phyloP scores from a whole-genome alignment of 2,113 vertebrate species.

The Tetraodon nigroviridis region DNA sequence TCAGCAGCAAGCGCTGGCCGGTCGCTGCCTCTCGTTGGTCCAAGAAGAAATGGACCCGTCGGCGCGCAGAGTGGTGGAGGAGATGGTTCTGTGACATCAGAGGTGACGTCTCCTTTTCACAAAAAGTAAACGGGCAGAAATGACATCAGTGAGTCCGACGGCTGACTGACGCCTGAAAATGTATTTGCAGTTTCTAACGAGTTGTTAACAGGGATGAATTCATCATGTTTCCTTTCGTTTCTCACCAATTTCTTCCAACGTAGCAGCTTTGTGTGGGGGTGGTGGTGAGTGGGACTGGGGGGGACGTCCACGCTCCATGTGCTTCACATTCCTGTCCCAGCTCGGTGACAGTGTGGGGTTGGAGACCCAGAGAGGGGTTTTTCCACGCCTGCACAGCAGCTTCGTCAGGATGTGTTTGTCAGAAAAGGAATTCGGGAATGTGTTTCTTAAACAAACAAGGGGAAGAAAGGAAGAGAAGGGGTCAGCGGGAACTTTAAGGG shows the following conservation, averaged over 20 bases:
- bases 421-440: conserved; percentile 67
- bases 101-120: conserved; percentile 63
- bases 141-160: not conserved
- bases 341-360: conserved; percentile 21
- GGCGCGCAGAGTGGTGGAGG: conserved; percentile 82
- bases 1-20: conserved; percentile 85
- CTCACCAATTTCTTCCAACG: conserved; percentile 35
- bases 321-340: conserved; percentile 61
- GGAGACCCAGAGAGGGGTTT: conserved; percentile 48
- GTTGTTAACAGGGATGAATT: too few species aligned
- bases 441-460: conserved; percentile 68
- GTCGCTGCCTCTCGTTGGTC: conserved; percentile 78
- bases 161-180: not conserved
- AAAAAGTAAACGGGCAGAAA: not conserved
- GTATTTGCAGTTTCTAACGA: not conserved
- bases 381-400: conserved; percentile 60
- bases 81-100: conserved; percentile 84
- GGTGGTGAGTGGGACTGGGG: conserved; percentile 33
- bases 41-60: conserved; percentile 84
- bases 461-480: conserved; percentile 24
- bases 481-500: conserved; percentile 50
- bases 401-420: conserved; percentile 68
- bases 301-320: conserved; percentile 40
- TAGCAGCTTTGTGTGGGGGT: conserved; percentile 41
- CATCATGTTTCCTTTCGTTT: not conserved